These are phyloP conservation scores for Chaetura pelagica DNA, from an alignment of 2,113 vertebrate species.

Conservation along the genomic window DNA sequence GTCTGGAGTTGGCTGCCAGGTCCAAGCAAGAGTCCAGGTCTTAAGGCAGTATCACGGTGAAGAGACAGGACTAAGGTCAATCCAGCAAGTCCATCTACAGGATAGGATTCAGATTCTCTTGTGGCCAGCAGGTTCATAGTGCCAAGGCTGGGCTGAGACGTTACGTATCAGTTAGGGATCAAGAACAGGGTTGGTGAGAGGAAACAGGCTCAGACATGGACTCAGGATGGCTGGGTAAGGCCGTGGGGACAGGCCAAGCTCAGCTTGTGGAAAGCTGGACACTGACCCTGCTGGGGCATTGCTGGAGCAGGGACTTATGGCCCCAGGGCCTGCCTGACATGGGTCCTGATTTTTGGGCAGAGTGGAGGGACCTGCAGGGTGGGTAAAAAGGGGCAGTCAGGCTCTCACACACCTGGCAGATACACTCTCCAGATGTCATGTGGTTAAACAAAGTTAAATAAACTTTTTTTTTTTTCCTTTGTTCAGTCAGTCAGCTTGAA, in stretches of 20 bases:
- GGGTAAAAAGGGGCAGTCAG: accelerated
- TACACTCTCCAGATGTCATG: neutral
- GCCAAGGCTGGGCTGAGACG: neutral
- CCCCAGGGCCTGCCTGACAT: neutral
- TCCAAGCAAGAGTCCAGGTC: neutral
- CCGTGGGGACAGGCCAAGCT: too few relatives aligned
- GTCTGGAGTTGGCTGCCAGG: accelerated
- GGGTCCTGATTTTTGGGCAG: neutral
- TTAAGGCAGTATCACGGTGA: neutral
- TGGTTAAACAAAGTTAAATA: neutral
- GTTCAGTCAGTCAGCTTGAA: neutral
- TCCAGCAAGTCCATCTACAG: neutral
- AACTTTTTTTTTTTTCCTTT: neutral
- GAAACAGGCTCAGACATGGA: neutral
- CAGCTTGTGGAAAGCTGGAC: neutral
- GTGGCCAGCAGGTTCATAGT: neutral
- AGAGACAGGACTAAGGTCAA: neutral
- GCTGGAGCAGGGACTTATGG: neutral
- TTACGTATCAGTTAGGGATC: neutral
- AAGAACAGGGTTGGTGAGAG: neutral
- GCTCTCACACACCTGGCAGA: neutral
- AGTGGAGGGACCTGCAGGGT: accelerated
- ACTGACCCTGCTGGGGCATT: accelerated
- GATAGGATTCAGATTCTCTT: neutral
- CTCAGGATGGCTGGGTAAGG: neutral